A percentile compares a stretch with the other conserved stretches of the same genome.
Conservation (phyloP, 2,797 vertebrate genomes). For the Varecia variegata region DNA sequence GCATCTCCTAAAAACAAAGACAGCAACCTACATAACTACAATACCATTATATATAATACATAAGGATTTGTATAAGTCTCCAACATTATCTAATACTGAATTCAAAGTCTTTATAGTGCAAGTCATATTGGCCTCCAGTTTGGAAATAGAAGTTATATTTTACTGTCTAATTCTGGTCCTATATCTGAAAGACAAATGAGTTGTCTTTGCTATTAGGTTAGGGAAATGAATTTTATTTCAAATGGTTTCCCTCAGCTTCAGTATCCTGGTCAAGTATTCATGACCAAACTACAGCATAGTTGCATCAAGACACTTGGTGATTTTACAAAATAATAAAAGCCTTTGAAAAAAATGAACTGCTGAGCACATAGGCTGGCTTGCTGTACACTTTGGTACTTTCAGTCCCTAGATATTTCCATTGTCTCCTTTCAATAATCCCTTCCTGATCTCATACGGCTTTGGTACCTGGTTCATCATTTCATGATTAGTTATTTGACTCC, state of each 20-base stretch:
- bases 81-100: background rate
- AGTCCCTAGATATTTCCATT: background rate
- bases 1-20: background rate
- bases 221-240: constrained; percentile 3
- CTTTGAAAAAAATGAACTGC: background rate
- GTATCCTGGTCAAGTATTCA: background rate
- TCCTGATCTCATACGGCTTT: background rate
- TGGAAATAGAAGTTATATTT: background rate
- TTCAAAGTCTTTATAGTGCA: background rate
- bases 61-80: background rate
- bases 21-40: background rate
- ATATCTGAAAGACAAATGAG: background rate
- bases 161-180: background rate
- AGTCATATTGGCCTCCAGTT: background rate
- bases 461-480: background rate
- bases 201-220: background rate
- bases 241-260: background rate
- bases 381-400: background rate
- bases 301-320: background rate
- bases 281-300: background rate
- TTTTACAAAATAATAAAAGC: background rate
- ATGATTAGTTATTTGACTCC: background rate
- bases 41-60: background rate
- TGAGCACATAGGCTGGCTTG: background rate
- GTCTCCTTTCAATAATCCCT: background rate